phyloP scores from a whole-genome alignment of 2,888 invertebrate species.

The Muschampia plurimacula region DNA sequence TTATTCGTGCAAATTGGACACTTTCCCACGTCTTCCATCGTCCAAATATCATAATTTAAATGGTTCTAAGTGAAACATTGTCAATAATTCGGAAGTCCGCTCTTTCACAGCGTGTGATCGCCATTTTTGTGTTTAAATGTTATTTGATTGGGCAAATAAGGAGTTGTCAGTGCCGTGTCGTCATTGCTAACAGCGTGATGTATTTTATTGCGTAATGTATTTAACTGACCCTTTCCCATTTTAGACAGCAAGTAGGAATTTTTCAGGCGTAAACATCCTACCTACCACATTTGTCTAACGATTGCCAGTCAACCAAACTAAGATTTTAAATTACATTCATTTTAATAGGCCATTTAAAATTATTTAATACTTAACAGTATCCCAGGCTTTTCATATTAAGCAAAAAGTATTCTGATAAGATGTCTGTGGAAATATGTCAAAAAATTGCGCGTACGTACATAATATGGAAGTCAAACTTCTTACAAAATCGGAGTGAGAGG shows the following conservation, averaged over 20 bases:
- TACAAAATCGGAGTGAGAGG: no score
- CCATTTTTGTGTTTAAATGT: slow-evolving; percentile 38
- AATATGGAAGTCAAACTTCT: no score
- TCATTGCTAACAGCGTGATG: slow-evolving; percentile 55
- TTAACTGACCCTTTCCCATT: neutral
- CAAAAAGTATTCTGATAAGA: no score
- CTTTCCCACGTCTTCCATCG: slow-evolving; percentile 63
- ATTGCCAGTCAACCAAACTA: no score
- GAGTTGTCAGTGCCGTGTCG: slow-evolving; percentile 53
- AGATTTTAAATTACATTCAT: no score
- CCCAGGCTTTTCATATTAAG: no score
- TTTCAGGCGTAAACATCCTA: no score
- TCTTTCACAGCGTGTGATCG: slow-evolving; percentile 46
- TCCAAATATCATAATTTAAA: neutral
- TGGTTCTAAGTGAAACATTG: slow-evolving; percentile 19
- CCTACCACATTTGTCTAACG: no score
- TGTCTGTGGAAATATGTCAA: no score
- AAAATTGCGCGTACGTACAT: no score
- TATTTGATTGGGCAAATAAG: slow-evolving; percentile 55
- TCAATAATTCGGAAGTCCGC: slow-evolving; percentile 61
- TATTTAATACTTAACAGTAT: no score
- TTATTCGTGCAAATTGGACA: slow-evolving; percentile 51
- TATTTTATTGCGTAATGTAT: slow-evolving; percentile 40
- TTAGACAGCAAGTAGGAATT: neutral
- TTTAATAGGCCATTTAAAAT: no score